phyloP scores from a whole-genome alignment of 1,140 invertebrate species.

The Drosophila prosaltans region DNA sequence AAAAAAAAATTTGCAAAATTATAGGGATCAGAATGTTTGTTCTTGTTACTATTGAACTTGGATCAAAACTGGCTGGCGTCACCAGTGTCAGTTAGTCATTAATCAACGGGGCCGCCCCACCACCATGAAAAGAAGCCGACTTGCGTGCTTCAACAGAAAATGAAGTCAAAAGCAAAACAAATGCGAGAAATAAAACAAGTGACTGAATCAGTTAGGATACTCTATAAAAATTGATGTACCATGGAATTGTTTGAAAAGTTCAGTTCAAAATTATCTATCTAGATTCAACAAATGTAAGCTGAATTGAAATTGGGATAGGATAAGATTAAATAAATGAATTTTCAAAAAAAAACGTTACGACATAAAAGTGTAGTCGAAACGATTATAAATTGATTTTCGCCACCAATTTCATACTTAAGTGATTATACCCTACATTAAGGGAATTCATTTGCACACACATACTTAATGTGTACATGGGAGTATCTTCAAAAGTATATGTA shows the following conservation, averaged over 20 bases:
- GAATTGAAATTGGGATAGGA: no score
- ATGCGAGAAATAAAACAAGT: not conserved
- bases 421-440: not conserved
- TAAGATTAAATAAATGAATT: no score
- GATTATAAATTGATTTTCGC: not conserved
- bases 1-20: conserved; percentile 13
- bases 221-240: conserved; percentile 20
- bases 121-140: not conserved
- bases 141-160: conserved; percentile 9
- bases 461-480: not conserved
- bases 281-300: no score
- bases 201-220: conserved; percentile 26
- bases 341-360: no score
- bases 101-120: conserved; percentile 45
- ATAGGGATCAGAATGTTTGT: conserved; percentile 9
- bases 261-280: no score
- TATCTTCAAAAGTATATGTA: not conserved
- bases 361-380: no score
- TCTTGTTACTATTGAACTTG: conserved; percentile 43
- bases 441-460: not conserved
- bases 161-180: not conserved
- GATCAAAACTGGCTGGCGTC: conserved; percentile 34
- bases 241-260: no score
- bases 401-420: not conserved
- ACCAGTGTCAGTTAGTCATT: conserved; percentile 36